Evolutionary conservation across 2,888 invertebrate genomes (phyloP).

Genomic region (Cynaeus angustus): DNA sequence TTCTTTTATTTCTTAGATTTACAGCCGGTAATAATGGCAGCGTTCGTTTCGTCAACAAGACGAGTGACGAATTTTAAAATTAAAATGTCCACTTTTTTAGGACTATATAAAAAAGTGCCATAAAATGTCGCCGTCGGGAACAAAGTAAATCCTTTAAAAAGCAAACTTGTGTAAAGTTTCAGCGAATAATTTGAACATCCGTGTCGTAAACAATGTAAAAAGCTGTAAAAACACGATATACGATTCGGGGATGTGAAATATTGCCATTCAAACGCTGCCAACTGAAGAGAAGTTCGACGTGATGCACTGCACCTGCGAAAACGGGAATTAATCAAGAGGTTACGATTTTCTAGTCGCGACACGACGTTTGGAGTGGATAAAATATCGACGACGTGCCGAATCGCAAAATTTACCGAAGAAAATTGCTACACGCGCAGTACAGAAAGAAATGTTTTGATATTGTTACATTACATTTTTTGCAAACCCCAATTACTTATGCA

Average conservation of each 20-base stretch:
- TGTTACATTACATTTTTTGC: not conserved
- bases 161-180: constrained; percentile 29
- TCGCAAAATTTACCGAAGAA: not conserved
- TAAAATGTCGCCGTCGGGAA: constrained; percentile 6
- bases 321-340: constrained; percentile 31
- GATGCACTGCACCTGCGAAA: constrained; percentile 28
- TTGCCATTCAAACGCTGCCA: constrained; percentile 21
- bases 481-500: not conserved
- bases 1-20: not conserved
- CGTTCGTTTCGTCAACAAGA: constrained; percentile 5
- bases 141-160: constrained; percentile 29
- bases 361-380: constrained; percentile 4
- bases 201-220: constrained; percentile 31
- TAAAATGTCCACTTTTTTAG: constrained; percentile 1
- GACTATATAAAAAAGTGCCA: constrained; percentile 1
- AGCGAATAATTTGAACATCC: constrained; percentile 22
- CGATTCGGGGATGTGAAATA: constrained; percentile 29
- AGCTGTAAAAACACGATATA: constrained; percentile 25
- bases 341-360: constrained; percentile 1
- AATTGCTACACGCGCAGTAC: too few species aligned
- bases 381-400: constrained; percentile 2
- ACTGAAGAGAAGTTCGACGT: constrained; percentile 23
- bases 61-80: constrained; percentile 10
- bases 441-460: too few species aligned
- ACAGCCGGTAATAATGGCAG: not conserved